Conservation (phyloP, 2,888 invertebrate genomes). For the Tachina lurida region DNA sequence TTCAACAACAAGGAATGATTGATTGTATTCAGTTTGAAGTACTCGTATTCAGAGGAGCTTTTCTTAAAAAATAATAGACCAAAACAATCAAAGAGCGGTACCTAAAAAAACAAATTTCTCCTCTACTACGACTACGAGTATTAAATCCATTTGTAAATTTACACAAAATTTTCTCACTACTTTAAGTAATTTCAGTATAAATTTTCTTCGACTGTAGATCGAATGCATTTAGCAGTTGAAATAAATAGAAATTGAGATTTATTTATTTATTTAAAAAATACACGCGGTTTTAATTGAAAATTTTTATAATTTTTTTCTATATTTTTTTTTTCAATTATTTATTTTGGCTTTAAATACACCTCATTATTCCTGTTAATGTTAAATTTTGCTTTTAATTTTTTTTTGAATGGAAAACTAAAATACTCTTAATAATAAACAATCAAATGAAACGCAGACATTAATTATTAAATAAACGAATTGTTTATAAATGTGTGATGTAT, state of each 20-base stretch:
- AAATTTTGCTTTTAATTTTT: slow-evolving; percentile 11
- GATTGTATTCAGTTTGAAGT: too few species aligned
- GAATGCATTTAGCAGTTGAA: not conserved
- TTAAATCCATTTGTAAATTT: too few species aligned
- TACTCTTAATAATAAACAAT: slow-evolving; percentile 25
- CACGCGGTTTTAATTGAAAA: not conserved
- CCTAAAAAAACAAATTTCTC: too few species aligned
- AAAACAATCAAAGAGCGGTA: too few species aligned
- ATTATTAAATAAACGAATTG: slow-evolving; percentile 17
- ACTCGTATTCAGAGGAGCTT: too few species aligned
- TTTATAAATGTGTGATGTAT: slow-evolving; percentile 21
- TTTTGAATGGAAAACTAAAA: not conserved
- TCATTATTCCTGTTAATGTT: slow-evolving; percentile 18
- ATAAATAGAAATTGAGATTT: not conserved
- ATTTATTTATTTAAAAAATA: slow-evolving; percentile 12
- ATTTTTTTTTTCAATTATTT: slow-evolving; percentile 3
- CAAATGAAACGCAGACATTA: slow-evolving; percentile 3
- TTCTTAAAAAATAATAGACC: too few species aligned
- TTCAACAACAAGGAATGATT: too few species aligned
- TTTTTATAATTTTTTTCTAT: not conserved
- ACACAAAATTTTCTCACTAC: too few species aligned
- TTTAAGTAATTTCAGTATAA: too few species aligned
- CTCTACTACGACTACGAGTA: too few species aligned
- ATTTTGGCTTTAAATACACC: slow-evolving; percentile 30
- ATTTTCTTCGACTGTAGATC: too few species aligned